phyloP scores from a whole-genome alignment of 37 sponge, comb jelly and placozoan species.

The Aphrocallistes beatrix region DNA sequence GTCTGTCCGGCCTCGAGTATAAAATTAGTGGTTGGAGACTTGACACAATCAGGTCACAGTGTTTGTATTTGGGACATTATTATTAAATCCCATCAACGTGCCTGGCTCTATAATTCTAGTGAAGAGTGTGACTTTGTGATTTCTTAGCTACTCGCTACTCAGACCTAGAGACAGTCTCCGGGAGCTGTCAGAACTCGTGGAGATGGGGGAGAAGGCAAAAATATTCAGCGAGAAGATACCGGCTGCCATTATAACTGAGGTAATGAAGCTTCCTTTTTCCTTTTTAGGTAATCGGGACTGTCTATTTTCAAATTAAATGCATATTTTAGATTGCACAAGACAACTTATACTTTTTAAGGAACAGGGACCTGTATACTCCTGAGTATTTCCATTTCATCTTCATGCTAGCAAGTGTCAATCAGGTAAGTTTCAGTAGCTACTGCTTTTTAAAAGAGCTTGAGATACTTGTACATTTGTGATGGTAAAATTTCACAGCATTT shows the following conservation, averaged over 20 bases:
- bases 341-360: constrained; percentile 74
- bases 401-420: constrained; percentile 36
- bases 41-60: too few relatives aligned
- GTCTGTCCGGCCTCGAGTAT: too few relatives aligned
- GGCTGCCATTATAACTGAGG: constrained; percentile 39
- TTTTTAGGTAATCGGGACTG: neutral
- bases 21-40: too few relatives aligned
- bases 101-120: too few relatives aligned
- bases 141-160: constrained; percentile 12
- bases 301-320: neutral
- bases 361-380: constrained; percentile 62
- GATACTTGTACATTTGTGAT: neutral
- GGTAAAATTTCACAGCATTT: too few relatives aligned
- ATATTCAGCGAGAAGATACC: constrained; percentile 60
- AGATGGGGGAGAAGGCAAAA: constrained; percentile 61
- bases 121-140: too few relatives aligned
- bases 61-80: too few relatives aligned
- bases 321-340: constrained; percentile 47
- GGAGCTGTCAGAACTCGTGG: constrained; percentile 38
- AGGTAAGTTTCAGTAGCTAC: constrained; percentile 21
- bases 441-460: neutral
- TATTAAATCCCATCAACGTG: too few relatives aligned
- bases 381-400: constrained; percentile 68
- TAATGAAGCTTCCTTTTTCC: neutral
- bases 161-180: neutral